These are phyloP conservation scores for Cydia amplana DNA, from an alignment of 1,140 invertebrate species.

Conservation along the genomic window DNA sequence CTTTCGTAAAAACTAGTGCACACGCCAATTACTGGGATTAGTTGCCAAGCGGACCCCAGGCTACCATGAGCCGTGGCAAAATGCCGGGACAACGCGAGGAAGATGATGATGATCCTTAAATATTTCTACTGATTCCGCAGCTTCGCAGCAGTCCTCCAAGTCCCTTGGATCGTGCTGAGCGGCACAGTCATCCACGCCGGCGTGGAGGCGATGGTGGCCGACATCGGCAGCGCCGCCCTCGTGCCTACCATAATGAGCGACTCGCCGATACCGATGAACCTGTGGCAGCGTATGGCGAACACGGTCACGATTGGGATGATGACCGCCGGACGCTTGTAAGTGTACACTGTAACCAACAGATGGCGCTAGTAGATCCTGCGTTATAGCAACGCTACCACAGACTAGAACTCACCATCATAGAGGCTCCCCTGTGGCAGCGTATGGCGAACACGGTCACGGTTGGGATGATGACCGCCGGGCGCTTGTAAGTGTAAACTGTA, in stretches of 20 bases:
- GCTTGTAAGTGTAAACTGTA: constrained; percentile 43
- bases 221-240: constrained; percentile 45
- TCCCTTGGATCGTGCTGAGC: constrained; percentile 56
- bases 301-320: constrained; percentile 38
- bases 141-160: constrained; percentile 54
- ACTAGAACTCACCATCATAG: constrained; percentile 44
- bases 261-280: constrained; percentile 49
- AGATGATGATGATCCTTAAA: too few species aligned
- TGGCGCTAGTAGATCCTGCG: too few species aligned
- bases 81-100: too few species aligned
- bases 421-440: constrained; percentile 40
- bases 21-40: too few species aligned
- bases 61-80: too few species aligned
- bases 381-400: too few species aligned
- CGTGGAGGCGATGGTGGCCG: constrained; percentile 51
- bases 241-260: constrained; percentile 44
- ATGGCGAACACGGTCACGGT: constrained; percentile 44
- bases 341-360: not conserved
- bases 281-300: constrained; percentile 47
- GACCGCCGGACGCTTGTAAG: constrained; percentile 43
- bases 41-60: too few species aligned
- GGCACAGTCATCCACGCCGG: constrained; percentile 43
- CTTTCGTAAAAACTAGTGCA: too few species aligned
- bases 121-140: constrained; percentile 35
- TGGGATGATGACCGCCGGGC: constrained; percentile 30